Evolutionary conservation across 1,140 invertebrate species (phyloP).

Genomic region (Meloidogyne exigua): DNA sequence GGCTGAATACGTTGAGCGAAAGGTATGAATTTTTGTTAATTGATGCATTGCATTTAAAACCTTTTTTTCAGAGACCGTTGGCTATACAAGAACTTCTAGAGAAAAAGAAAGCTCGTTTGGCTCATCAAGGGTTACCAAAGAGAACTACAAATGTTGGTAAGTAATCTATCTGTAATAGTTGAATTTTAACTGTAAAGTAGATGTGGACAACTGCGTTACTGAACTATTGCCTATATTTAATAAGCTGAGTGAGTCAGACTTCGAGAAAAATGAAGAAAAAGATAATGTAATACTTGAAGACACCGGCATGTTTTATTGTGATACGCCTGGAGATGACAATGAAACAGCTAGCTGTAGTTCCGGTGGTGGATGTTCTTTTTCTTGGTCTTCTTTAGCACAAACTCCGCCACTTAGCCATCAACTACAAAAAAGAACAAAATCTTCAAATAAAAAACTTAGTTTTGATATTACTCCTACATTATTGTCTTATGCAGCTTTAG

Average conservation of each 20-base stretch:
- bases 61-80: constrained; percentile 33
- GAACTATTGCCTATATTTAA: background rate
- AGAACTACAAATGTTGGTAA: background rate
- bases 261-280: background rate
- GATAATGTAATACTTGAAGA: background rate
- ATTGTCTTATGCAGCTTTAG: background rate
- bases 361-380: background rate
- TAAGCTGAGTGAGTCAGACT: background rate
- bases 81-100: constrained; percentile 54
- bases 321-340: background rate
- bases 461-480: background rate
- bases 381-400: background rate
- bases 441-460: no score
- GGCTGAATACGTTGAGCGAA: constrained; percentile 37
- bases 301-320: background rate
- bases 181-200: background rate
- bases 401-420: background rate
- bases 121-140: background rate
- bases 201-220: background rate
- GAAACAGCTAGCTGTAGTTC: background rate
- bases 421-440: background rate
- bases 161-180: background rate
- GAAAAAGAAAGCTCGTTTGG: constrained; percentile 46
- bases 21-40: constrained; percentile 15
- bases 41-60: background rate